A percentile compares a stretch with the other conserved stretches of the same genome.
These are phyloP conservation scores for Calliphora vomitoria DNA, from an alignment of 2,888 invertebrate species.

Conservation along the genomic window DNA sequence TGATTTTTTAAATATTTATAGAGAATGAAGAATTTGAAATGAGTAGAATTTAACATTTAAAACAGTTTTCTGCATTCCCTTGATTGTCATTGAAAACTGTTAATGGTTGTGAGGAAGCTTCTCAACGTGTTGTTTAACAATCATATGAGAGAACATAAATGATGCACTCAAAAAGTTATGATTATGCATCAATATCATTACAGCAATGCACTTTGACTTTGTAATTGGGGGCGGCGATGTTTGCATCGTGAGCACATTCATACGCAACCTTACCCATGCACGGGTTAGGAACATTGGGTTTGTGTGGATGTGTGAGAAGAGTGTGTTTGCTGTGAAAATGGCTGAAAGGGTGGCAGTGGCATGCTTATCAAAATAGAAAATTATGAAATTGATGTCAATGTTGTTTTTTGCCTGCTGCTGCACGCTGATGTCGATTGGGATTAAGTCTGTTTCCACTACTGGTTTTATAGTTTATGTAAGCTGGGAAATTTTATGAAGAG, in stretches of 20 bases:
- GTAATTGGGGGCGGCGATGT: conserved; percentile 31
- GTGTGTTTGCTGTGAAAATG: neutral
- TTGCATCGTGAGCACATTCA: neutral
- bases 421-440: conserved; percentile 50
- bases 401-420: conserved; percentile 48
- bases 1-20: too few species aligned
- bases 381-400: conserved; percentile 63
- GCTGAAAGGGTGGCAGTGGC: conserved; percentile 25
- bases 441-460: conserved; percentile 58
- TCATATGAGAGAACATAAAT: conserved; percentile 3
- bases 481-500: conserved; percentile 52
- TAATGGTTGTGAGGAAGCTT: neutral
- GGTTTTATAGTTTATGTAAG: conserved; percentile 55
- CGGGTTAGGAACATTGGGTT: neutral
- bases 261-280: neutral
- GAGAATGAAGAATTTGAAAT: too few species aligned
- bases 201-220: conserved; percentile 59
- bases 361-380: conserved; percentile 51
- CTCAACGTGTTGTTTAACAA: neutral
- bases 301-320: neutral
- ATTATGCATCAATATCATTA: conserved; percentile 64
- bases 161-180: conserved; percentile 58
- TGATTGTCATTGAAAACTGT: neutral
- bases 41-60: too few species aligned
- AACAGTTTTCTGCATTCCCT: neutral